phyloP scores from a whole-genome alignment of 2,888 invertebrate species.

The Drosophila macrospina region DNA sequence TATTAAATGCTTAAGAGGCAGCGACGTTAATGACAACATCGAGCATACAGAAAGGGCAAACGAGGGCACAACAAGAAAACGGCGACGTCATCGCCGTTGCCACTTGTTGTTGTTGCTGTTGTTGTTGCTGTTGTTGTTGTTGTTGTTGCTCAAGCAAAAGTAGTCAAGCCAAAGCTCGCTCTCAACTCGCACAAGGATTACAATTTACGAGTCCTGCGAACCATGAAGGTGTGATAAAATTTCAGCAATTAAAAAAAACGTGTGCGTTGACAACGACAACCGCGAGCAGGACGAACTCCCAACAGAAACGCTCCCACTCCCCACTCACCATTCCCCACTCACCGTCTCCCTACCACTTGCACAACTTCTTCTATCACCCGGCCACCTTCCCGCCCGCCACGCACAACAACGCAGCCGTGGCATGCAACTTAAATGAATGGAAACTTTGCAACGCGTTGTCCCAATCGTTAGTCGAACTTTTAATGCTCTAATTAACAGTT shows the following conservation, averaged over 20 bases:
- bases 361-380: background rate
- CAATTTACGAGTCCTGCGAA: constrained; percentile 80
- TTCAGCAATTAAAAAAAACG: constrained; percentile 80
- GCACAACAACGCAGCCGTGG: constrained; percentile 52
- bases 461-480: constrained; percentile 16
- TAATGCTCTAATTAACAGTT: constrained; percentile 33
- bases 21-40: constrained; percentile 79
- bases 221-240: constrained; percentile 82
- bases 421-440: constrained; percentile 71
- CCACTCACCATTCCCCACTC: background rate
- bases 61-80: constrained; percentile 36
- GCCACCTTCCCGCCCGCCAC: background rate
- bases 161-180: constrained; percentile 41
- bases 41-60: constrained; percentile 51
- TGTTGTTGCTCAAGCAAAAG: constrained; percentile 55
- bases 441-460: constrained; percentile 13
- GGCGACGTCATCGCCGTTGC: constrained; percentile 45
- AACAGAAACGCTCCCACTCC: constrained; percentile 20
- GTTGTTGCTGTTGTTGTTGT: too few species aligned
- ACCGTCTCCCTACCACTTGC: background rate
- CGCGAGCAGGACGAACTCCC: constrained; percentile 45
- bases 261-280: constrained; percentile 77
- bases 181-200: constrained; percentile 73
- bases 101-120: background rate
- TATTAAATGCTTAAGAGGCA: constrained; percentile 81